Evolutionary conservation across 2,888 invertebrate genomes (phyloP), one percentile per base, ranked within the genome.

Genomic region (Melolontha melolontha): DNA sequence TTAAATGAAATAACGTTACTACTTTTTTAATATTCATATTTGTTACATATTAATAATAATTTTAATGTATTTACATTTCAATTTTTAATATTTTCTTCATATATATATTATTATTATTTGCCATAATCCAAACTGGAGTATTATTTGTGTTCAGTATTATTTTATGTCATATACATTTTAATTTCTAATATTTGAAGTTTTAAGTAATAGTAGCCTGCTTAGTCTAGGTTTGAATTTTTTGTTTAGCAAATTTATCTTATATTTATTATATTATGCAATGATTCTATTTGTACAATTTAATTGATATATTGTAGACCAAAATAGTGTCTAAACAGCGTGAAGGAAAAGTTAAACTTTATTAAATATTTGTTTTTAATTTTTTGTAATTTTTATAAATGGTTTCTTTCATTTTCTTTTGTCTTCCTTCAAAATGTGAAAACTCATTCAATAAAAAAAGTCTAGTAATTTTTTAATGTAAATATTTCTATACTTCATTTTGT

Each of bases 101-200:
- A n/a, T 8, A 34, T 34, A 52, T 34, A n/a, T 12, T 12, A 5
- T 34, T 52, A 29, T 52, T 12, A 1, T 52, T 52, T 52, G 51
- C 12, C 34, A 27, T 34, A 12, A 52, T 34, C 17, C 39, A 39
- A 34, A 10, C 34, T 40, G 16, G 34, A 62, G 59, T 62, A 62
- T 62, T 62, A 47, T 62, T 62, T 62, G 17, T 47, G 47, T 62
- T 62, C 59, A 62, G 59, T 62, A 62, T 62, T 62, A 62, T 62
- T 40, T 14, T 40, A 16, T 54, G 16, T 16, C 17, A 14, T 54
- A 11, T 55, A 39, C 17, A 11, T 55, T 22, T 41, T 22, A 55
- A 41, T 52, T 55, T 17, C 7, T 55, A 40, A 16, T 17, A 5
- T 17, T 40, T 34, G 49, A 16, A 16, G 29, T 34, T 34, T n/a